These are phyloP conservation scores for Penaeus chinensis DNA, from an alignment of 1,140 invertebrate species.

Conservation along the genomic window DNA sequence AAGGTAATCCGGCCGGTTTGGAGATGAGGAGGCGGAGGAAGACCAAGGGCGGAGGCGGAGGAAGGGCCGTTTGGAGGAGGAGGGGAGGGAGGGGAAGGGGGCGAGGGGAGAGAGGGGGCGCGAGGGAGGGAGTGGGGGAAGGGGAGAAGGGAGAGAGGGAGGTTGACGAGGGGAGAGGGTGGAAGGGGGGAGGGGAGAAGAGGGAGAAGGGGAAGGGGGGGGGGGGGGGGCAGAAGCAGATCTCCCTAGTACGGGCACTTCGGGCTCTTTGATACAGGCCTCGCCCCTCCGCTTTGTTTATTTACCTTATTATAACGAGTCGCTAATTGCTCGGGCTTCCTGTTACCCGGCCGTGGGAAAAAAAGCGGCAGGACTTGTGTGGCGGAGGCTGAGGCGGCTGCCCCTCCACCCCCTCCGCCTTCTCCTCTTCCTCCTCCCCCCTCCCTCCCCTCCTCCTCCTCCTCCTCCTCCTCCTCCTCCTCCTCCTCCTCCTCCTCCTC, in stretches of 20 bases:
- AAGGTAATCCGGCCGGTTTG: neutral
- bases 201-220: neutral
- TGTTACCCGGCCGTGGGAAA: slow-evolving; percentile 43
- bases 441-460: neutral
- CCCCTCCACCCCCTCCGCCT: neutral
- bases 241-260: neutral
- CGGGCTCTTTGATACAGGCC: slow-evolving; percentile 48
- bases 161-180: neutral
- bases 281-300: slow-evolving; percentile 41
- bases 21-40: neutral
- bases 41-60: neutral
- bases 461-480: neutral
- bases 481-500: slow-evolving; percentile 1
- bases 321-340: slow-evolving; percentile 53
- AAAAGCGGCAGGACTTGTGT: slow-evolving; percentile 33
- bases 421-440: neutral
- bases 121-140: neutral
- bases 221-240: neutral
- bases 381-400: no score
- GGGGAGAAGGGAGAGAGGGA: neutral
- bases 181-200: neutral
- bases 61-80: neutral
- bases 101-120: neutral
- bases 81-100: neutral
- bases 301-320: slow-evolving; percentile 57